These are phyloP conservation scores for Adelphocoris suturalis DNA, from an alignment of 2,888 invertebrate species.

Conservation along the genomic window DNA sequence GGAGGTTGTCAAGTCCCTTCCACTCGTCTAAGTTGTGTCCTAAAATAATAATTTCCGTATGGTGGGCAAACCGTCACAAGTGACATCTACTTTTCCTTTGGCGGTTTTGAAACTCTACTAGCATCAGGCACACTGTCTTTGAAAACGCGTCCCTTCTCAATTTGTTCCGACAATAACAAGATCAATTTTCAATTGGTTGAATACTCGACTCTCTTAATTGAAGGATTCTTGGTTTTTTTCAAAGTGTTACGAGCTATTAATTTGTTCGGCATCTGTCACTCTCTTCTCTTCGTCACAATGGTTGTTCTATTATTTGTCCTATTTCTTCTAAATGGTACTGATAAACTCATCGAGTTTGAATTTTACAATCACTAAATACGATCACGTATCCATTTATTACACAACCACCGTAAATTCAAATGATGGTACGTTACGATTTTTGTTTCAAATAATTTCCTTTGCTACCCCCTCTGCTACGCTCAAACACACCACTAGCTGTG, in stretches of 20 bases:
- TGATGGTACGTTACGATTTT: not conserved
- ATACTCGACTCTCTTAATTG: not conserved
- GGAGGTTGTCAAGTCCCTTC: not conserved
- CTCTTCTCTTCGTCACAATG: not conserved
- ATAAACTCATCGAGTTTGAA: too few relatives aligned
- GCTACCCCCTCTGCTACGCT: too few relatives aligned
- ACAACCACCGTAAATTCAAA: not conserved
- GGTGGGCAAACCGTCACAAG: not conserved
- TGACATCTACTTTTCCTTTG: not conserved
- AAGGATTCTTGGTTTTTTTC: not conserved
- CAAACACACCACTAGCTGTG: too few relatives aligned
- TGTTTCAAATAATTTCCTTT: too few relatives aligned
- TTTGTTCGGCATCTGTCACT: conserved; percentile 1
- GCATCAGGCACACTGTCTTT: too few relatives aligned
- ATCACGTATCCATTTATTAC: too few relatives aligned
- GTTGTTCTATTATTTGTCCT: too few relatives aligned
- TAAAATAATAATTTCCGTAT: not conserved
- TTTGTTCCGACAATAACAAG: not conserved
- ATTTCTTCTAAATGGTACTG: too few relatives aligned
- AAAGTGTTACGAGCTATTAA: not conserved
- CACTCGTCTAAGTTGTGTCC: not conserved
- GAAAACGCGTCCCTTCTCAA: not conserved
- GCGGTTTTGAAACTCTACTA: not conserved
- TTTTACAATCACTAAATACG: too few relatives aligned
- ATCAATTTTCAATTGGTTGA: not conserved